Percentiles rank a stretch among this genome's conserved stretches.
Conservation (phyloP, 2,113 vertebrate species). For the Microcebus murinus region DNA sequence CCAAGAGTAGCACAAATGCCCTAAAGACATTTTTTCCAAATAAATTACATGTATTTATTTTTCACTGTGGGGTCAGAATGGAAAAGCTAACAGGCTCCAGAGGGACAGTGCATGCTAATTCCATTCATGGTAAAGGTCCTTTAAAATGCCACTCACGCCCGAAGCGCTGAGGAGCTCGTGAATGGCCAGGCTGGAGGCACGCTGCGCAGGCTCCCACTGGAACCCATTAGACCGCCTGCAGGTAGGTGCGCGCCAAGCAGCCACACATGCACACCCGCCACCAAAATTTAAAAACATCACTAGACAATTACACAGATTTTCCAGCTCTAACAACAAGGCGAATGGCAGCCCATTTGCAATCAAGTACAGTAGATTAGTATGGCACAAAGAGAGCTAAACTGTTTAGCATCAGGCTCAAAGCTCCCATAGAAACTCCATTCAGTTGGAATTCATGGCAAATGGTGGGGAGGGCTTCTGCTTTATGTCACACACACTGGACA, state of each 20-base stretch:
- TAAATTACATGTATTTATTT: slow-evolving; percentile 79
- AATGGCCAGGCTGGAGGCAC: slow-evolving; percentile 59
- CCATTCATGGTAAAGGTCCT: slow-evolving; percentile 80
- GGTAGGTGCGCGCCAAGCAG: slow-evolving; percentile 66
- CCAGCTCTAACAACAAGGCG: slow-evolving; percentile 57
- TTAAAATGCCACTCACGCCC: slow-evolving; percentile 79
- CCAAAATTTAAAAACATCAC: slow-evolving; percentile 73
- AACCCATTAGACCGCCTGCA: slow-evolving; percentile 83
- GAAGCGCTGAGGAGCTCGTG: slow-evolving; percentile 75
- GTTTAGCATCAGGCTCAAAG: slow-evolving; percentile 16
- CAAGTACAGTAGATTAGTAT: slow-evolving; percentile 48
- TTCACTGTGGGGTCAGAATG: slow-evolving; percentile 67
- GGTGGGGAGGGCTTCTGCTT: background rate
- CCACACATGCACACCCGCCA: slow-evolving; percentile 6
- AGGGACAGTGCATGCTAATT: slow-evolving; percentile 82
- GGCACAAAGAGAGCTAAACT: slow-evolving; percentile 38
- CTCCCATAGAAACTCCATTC: slow-evolving; percentile 46
- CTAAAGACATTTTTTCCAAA: slow-evolving; percentile 71
- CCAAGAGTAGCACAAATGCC: slow-evolving; percentile 74
- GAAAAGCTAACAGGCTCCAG: slow-evolving; percentile 84
- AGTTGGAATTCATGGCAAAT: slow-evolving; percentile 60
- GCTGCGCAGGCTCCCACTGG: slow-evolving; percentile 71
- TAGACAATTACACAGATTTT: slow-evolving; percentile 64
- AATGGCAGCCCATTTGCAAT: slow-evolving; percentile 6
- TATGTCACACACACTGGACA: background rate